A percentile compares a stretch with the other conserved stretches of the same genome.
Evolutionary conservation across 2,888 invertebrate genomes (phyloP).

Genomic region (Eretmocerus hayati): DNA sequence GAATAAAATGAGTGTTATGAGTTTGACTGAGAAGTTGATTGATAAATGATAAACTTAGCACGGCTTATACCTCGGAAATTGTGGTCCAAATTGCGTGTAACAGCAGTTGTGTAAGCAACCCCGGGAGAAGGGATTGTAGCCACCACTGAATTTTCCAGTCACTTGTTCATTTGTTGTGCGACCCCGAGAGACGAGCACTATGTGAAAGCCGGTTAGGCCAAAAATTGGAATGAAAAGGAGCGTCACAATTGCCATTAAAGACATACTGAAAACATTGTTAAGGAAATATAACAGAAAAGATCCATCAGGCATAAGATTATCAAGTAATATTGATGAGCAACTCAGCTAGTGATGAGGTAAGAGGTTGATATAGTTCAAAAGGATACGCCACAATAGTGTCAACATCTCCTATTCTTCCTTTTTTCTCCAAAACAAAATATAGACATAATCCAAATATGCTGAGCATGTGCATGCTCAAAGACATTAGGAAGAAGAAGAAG

Average conservation of each 20-base stretch:
- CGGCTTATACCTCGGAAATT: slow-evolving; percentile 98
- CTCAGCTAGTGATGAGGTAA: not conserved
- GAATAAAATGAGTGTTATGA: slow-evolving; percentile 13
- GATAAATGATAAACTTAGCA: not conserved
- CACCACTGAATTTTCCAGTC: slow-evolving; percentile 97
- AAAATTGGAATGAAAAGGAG: slow-evolving; percentile 93
- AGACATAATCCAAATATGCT: slow-evolving; percentile 93
- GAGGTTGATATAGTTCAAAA: no score
- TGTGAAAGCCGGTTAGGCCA: slow-evolving; percentile 96
- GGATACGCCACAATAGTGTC: slow-evolving; percentile 83
- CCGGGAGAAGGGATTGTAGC: slow-evolving; percentile 95
- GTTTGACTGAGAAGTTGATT: no score
- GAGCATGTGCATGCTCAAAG: slow-evolving; percentile 94
- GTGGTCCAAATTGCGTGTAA: slow-evolving; percentile 92
- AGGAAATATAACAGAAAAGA: no score
- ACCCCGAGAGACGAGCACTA: slow-evolving; percentile 91
- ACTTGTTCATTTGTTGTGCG: slow-evolving; percentile 99
- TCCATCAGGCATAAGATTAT: no score
- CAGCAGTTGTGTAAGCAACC: slow-evolving; percentile 95
- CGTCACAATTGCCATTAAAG: slow-evolving; percentile 85
- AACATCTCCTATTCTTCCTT: slow-evolving; percentile 70
- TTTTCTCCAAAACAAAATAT: slow-evolving; percentile 82
- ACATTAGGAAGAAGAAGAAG: slow-evolving; percentile 97
- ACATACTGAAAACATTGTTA: slow-evolving; percentile 57
- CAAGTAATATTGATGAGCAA: not conserved